Base-by-base conservation (phyloP, 2,888 invertebrate species). In the Sinotaia quadrata region DNA sequence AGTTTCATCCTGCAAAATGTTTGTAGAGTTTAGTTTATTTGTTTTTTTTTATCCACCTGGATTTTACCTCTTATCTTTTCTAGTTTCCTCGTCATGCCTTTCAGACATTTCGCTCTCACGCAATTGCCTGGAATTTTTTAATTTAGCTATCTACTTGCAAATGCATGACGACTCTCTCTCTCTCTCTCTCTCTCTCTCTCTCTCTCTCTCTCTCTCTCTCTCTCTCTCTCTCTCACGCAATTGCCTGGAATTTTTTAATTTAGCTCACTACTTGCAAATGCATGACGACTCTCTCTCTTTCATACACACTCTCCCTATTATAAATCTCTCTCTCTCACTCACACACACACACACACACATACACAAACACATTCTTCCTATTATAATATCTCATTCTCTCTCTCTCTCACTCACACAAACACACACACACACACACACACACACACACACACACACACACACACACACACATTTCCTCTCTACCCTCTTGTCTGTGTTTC, bases 321-420 rank as follows among this genome's bases (percentile, higher is more conserved):
- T n/a, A n/a, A n/a, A n/a, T n/a, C n/a, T n/a, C n/a, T n/a, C n/a
- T n/a, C n/a, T n/a, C n/a, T n/a, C 49, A 15, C 49, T n/a, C 49
- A 49, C 49, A 15, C 33, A 33, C 33, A 57, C 57, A 34, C 33
- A 33, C 57, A 58, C n/a, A 58, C 52, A 15, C 33, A 27, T n/a
- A 24, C 49, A n/a, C 33, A 31, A 24, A 44, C 62, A 44, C 47
- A 29, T 49, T 31, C 34, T 24, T 18, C n/a, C 62, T 47, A 21
- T 41, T 24, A 4, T 49, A n/a, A 15, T 21, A n/a, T 29, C 29
- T 24, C 60, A 29, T 49, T 29, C 47, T 29, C 33, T 21, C 24
- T 24, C n/a, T 29, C 60, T 29, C 47, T 29, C 27, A 10, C 44
- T 41, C n/a, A 31, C 58, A 21, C 36, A 24, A 24, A 18, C 27